Conservation (phyloP, 92 coral and sea anemone genomes). For the Phymanthus crucifer region DNA sequence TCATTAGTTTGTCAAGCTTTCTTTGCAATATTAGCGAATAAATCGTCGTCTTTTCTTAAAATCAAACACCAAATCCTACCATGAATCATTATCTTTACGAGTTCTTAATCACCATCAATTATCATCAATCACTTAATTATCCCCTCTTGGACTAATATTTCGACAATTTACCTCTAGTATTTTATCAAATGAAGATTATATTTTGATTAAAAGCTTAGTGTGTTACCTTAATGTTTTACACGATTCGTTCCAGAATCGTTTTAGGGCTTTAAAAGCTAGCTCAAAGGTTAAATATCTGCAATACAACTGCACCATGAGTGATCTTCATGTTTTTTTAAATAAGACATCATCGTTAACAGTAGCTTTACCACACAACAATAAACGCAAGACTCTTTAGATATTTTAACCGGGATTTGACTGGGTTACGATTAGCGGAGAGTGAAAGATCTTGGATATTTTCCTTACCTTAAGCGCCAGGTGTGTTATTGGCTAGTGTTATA, state of each 20-base stretch:
- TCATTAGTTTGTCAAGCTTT: constrained; percentile 14
- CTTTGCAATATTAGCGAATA: neutral
- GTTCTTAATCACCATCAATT: constrained; percentile 3
- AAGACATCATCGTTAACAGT: constrained; percentile 25
- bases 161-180: neutral
- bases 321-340: neutral
- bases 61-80: constrained; percentile 10
- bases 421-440: constrained; percentile 15
- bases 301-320: neutral
- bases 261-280: constrained; percentile 8
- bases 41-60: neutral
- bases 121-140: neutral
- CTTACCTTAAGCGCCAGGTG: constrained; percentile 20
- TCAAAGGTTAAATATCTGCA: neutral
- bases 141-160: neutral
- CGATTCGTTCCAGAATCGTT: neutral
- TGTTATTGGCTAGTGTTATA: neutral
- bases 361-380: constrained; percentile 41
- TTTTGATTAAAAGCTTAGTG: neutral
- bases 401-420: constrained; percentile 17
- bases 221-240: neutral
- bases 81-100: neutral
- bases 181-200: neutral
- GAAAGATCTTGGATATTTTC: neutral
- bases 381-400: neutral